Conservation (phyloP, 2,888 invertebrate genomes). For the Hydriomena furcata region DNA sequence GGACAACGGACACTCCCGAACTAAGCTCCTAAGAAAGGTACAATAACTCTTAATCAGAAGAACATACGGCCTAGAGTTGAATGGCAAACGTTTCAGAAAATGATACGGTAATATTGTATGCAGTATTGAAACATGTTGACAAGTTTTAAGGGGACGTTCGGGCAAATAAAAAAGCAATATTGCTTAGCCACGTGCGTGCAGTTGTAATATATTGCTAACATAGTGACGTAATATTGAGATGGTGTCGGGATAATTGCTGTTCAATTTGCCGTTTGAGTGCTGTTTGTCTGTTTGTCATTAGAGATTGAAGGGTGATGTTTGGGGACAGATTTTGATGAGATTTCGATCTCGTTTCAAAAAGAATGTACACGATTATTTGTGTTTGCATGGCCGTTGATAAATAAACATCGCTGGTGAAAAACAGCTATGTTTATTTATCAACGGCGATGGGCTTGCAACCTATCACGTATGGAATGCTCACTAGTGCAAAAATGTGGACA, state of each 20-base stretch:
- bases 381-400: no score
- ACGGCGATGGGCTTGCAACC: no score
- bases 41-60: not conserved
- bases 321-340: conserved; percentile 14
- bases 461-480: no score
- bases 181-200: conserved; percentile 63
- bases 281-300: conserved; percentile 34
- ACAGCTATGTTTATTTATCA: no score
- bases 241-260: conserved; percentile 74
- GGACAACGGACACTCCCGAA: conserved; percentile 2
- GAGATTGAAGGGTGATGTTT: conserved; percentile 21
- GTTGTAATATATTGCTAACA: conserved; percentile 53
- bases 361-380: not conserved
- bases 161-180: conserved; percentile 82
- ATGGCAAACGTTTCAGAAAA: not conserved
- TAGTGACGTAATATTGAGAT: conserved; percentile 65
- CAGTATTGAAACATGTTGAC: conserved; percentile 72
- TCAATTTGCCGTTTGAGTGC: conserved; percentile 62
- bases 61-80: conserved; percentile 11
- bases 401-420: no score
- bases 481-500: no score
- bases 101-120: conserved; percentile 17
- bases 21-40: conserved; percentile 4
- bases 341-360: conserved; percentile 1
- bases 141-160: conserved; percentile 69